Evolutionary conservation across 2,888 invertebrate genomes (phyloP), one percentile per base, ranked within the genome.

Genomic region (Acleris literana): DNA sequence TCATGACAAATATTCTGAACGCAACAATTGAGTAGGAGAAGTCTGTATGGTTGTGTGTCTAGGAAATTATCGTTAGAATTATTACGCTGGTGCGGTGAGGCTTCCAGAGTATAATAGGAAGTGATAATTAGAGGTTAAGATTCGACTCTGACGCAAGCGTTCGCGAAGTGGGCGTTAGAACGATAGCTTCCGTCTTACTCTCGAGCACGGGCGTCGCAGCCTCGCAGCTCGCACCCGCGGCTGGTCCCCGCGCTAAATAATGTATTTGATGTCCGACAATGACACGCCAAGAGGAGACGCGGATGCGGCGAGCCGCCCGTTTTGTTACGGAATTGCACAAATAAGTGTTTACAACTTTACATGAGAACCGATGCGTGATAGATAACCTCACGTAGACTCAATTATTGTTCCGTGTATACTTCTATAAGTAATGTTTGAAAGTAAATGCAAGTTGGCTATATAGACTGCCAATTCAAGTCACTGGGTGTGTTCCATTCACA

Each of bases 401-500:
- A 62, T 46, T 18, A 46, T 52, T 18, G 52, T 52, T 46, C 25
- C 46, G 18, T 57, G 17, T 43, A 39, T 39, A 6, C 25, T 9
- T 29, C 39, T 39, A 11, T 49, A 56, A 20, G 25, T 39, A 17
- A 54, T 53, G 48, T 9, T 20, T 51, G 18, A 9, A 55, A 48
- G 55, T 55, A 46, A 60, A 43, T 54, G 59, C 46, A 33, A 52
- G 48, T 44, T 48, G 13, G 17, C 44, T 18, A 44, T 60, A 55
- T 51, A 43, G 20, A 60, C 33, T 56, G 39, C 53, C 22, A 58
- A 22, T 54, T 48, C 53, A 78, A 79, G 73, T 81, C 81, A 79
- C 76, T 84, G 79, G 80, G 76, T 77, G 77, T 87, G 80, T 87
- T 87, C 79, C 84, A 84, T 85, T 86, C 78, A 89, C 84, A 87